Base-by-base conservation (phyloP, 2,113 vertebrate species). In the Chrysemys picta region DNA sequence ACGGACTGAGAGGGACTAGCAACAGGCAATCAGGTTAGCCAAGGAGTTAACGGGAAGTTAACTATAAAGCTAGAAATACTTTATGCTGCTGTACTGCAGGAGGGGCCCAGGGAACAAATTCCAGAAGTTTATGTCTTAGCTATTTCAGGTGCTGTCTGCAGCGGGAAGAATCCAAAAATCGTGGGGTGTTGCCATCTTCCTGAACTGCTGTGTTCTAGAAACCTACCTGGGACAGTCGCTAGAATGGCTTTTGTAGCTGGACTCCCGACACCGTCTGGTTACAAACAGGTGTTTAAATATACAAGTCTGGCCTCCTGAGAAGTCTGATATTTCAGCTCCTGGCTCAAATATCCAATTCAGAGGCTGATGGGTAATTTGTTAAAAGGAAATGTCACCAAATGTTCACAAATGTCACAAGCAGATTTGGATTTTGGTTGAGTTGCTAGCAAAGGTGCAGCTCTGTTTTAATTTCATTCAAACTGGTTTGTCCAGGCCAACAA, bases 261-360 rank as follows among this genome's bases (percentile, higher is more conserved):
- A 54, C 17, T 7, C 16, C 29, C n/a, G 42, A 19, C 1, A 45
- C 47, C 45, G 54, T 59, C 49, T 49, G 7, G 57, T 69, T 84
- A 45, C 19, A 57, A 52, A 3, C 29, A 49, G 49, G 57, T 57
- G 2, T 3, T 45, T 10, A 45, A 59, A 3, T 3, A 16, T 21
- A 16, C 13, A 24, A 4, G 42, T 21, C 49, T 49, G 59, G 31
- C 22, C 72, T 27, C 1, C 0, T 3, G 38, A 6, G 10, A 35
- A 69, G 52, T 57, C 1, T 8, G 29, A 1, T 65, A 29, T 52
- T 90, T 89, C 45, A 13, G 72, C 76, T 90, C 79, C 25, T 78
- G n/a, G 2, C 38, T n/a, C 87, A 69, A 80, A 49, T 27, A 89
- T 1, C 57, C 49, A 12, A 10, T 5, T 27, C 16, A 72, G 53